These are phyloP conservation scores for Sebastes variabilis DNA, from an alignment of 2,797 vertebrate genomes.

Conservation along the genomic window DNA sequence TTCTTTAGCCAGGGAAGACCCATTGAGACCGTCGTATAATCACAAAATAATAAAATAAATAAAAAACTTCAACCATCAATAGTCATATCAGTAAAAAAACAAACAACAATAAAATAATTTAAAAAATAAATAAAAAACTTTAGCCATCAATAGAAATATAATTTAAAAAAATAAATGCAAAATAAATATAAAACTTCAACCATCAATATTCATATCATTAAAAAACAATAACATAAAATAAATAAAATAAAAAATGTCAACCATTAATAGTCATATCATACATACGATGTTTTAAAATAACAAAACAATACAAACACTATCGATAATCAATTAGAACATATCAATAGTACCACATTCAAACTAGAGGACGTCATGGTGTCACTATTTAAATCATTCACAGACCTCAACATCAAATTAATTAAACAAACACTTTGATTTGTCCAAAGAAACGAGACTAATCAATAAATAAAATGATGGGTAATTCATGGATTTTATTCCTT, in stretches of 20 bases:
- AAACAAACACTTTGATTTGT: rapidly evolving
- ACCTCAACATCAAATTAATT: background rate
- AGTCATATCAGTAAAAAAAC: too few relatives aligned
- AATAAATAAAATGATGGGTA: background rate
- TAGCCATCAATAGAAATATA: rapidly evolving
- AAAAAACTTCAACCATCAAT: too few relatives aligned
- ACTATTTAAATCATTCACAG: too few relatives aligned
- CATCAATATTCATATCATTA: too few relatives aligned
- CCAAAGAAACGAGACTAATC: rapidly evolving
- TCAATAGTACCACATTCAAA: rapidly evolving
- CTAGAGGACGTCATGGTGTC: rapidly evolving
- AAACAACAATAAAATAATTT: too few relatives aligned
- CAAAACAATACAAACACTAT: background rate
- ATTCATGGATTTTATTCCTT: background rate
- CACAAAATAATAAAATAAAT: too few relatives aligned
- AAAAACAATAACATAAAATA: too few relatives aligned
- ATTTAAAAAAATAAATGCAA: too few relatives aligned
- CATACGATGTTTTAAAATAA: background rate
- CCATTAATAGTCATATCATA: background rate
- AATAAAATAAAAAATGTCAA: too few relatives aligned
- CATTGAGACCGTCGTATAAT: background rate
- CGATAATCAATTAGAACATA: background rate
- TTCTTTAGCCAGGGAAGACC: background rate
- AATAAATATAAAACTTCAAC: too few relatives aligned
- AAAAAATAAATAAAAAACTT: too few relatives aligned